Base-by-base conservation (phyloP, 1,140 invertebrate species). In the Danaus melanippus region DNA sequence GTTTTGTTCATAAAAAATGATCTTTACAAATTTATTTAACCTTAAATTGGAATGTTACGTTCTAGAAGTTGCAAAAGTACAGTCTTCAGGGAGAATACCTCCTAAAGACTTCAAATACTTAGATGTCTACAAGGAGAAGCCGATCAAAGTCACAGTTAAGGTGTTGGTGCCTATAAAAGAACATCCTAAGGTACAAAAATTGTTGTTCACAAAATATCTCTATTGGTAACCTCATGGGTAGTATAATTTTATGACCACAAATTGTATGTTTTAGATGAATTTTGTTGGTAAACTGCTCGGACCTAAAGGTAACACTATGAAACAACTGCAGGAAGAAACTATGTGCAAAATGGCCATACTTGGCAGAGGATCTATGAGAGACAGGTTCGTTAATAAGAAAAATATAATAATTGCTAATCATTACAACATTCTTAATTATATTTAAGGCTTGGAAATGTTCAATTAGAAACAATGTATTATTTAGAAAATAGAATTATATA, bases 281-380 rank as follows among this genome's bases (percentile, higher is more conserved):
- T 97, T 97, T 88, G 95, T 97, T 58, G 96, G 95, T n/a, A 96
- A 97, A 83, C 88, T 97, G 42, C 85, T 97, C 62, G 96, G 96
- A 9, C 96, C 96, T 12, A 96, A 96, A 81, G 96, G 96, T 44
- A 95, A 94, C 76, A 96, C 95, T 2, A 88, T 97, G 79, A 97
- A 97, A 79, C 89, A 94, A 56, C 87, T 97, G 10, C 96, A 97
- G 85, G 95, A 97, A 84, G 94, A 96, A 71, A 97, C 95, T 15
- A 95, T 96, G 90, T 96, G 95, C 63, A 97, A 96, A 87, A 97
- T 97, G 93, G 62, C 62, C 11, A 46, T 69, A 45, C 89, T 98
- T 8, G 97, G 97, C 7, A 90, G 93, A 72, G 97, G 97, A 54
- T 98, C 96, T 0, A 98, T 98, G 94, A 93, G 95, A 71, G 96